phyloP scores from a whole-genome alignment of 2,113 vertebrate species.

The Paramisgurnus dabryanus region DNA sequence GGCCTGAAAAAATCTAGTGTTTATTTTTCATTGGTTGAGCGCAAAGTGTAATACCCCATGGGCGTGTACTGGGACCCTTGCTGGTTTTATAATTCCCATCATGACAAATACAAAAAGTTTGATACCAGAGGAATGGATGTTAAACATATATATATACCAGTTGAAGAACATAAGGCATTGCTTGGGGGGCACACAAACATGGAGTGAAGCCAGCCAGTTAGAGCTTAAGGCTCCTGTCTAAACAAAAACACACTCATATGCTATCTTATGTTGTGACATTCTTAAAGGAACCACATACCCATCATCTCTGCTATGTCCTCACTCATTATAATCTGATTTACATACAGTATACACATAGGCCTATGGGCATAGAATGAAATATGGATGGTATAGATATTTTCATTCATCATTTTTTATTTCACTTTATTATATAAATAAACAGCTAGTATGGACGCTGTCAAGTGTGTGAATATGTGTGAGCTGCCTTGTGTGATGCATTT shows the following conservation, averaged over 20 bases:
- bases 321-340: background rate
- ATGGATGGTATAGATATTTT: too few relatives aligned
- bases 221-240: background rate
- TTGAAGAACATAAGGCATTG: background rate
- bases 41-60: background rate
- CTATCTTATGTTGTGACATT: background rate
- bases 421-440: too few relatives aligned
- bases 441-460: too few relatives aligned
- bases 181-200: background rate
- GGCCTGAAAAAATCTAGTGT: background rate
- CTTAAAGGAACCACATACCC: background rate
- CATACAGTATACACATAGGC: background rate
- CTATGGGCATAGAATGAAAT: background rate
- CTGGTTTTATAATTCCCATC: background rate
- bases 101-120: slow-evolving; percentile 8
- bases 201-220: slow-evolving; percentile 1
- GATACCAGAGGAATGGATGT: background rate
- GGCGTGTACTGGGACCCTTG: slow-evolving; percentile 1
- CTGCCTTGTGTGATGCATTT: too few relatives aligned
- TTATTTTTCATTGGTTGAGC: slow-evolving; percentile 18
- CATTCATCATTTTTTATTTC: too few relatives aligned
- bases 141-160: background rate
- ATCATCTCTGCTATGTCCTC: background rate
- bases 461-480: too few relatives aligned
- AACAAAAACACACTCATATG: slow-evolving; percentile 13